Percentiles rank a stretch among this genome's conserved stretches.
These are phyloP conservation scores for Hanleya hanleyi DNA, from an alignment of 2,888 invertebrate genomes.

Conservation along the genomic window DNA sequence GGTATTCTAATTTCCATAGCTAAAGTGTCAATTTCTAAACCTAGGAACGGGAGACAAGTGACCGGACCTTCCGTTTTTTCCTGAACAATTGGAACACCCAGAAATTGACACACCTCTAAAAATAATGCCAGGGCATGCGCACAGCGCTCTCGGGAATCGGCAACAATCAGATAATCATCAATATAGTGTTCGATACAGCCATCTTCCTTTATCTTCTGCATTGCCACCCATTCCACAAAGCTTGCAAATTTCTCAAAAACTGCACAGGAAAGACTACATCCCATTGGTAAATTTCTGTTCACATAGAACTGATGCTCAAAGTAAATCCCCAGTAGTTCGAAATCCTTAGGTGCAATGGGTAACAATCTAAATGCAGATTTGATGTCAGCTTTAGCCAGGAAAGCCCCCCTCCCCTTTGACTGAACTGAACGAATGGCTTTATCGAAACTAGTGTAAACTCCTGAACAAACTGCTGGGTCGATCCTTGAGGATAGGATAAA, in stretches of 20 bases:
- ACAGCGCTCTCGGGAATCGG: background rate
- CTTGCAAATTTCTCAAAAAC: conserved; percentile 10
- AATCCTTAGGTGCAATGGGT: conserved; percentile 1
- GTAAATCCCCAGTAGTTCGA: conserved; percentile 13
- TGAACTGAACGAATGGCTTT: conserved; percentile 76
- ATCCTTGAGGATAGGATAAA: conserved; percentile 14
- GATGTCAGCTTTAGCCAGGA: conserved; percentile 16
- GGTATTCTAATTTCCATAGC: conserved; percentile 10
- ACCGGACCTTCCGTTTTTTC: conserved; percentile 17
- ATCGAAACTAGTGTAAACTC: no score
- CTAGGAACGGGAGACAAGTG: conserved; percentile 4
- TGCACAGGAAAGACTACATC: conserved; percentile 13
- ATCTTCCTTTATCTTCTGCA: background rate
- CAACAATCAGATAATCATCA: background rate
- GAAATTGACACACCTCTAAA: background rate
- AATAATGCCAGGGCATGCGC: background rate
- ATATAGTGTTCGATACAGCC: background rate
- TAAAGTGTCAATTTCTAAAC: conserved; percentile 18
- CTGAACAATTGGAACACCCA: conserved; percentile 12
- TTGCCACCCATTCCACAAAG: background rate
- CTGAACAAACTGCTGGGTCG: no score
- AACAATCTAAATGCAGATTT: conserved; percentile 15
- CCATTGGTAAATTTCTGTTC: conserved; percentile 10
- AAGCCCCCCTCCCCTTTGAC: conserved; percentile 7
- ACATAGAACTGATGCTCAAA: conserved; percentile 5